Conservation (phyloP, 2,797 vertebrate species). For the Karalla daura region DNA sequence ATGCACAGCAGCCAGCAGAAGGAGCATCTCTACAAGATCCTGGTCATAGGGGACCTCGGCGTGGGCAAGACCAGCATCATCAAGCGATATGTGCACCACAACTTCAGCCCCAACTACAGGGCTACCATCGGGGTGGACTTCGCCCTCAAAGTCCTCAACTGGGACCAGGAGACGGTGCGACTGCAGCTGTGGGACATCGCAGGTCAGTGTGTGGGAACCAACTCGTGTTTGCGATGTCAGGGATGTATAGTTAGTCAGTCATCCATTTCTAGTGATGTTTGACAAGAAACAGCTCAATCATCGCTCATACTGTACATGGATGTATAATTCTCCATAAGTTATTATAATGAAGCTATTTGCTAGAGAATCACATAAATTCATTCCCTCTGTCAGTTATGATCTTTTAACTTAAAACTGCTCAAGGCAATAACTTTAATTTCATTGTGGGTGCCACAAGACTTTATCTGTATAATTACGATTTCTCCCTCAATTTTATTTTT, state of each 20-base stretch:
- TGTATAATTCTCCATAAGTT: no score
- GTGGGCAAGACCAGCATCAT: slow-evolving; percentile 99
- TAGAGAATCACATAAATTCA: not conserved
- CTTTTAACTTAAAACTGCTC: not conserved
- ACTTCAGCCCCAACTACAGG: slow-evolving; percentile 96
- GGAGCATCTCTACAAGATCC: slow-evolving; percentile 96
- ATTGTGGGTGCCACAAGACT: not conserved
- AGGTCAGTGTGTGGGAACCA: no score
- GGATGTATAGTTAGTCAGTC: no score
- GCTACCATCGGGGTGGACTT: slow-evolving; percentile 95
- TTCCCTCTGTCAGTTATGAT: accelerated
- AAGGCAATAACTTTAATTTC: not conserved
- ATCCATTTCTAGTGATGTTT: no score
- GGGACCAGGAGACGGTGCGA: slow-evolving; percentile 94
- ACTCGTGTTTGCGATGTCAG: no score
- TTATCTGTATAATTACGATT: not conserved
- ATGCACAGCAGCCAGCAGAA: slow-evolving; percentile 94
- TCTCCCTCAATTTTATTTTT: not conserved
- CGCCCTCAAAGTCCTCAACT: slow-evolving; percentile 96
- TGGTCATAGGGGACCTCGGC: slow-evolving; percentile 97
- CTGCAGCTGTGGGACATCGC: slow-evolving; percentile 98
- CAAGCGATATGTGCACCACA: slow-evolving; percentile 97
- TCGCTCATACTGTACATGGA: no score
- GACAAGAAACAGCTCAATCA: no score
- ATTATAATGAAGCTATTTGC: not conserved